Conservation (phyloP, 2,113 vertebrate genomes). For the Steatornis caripensis region DNA sequence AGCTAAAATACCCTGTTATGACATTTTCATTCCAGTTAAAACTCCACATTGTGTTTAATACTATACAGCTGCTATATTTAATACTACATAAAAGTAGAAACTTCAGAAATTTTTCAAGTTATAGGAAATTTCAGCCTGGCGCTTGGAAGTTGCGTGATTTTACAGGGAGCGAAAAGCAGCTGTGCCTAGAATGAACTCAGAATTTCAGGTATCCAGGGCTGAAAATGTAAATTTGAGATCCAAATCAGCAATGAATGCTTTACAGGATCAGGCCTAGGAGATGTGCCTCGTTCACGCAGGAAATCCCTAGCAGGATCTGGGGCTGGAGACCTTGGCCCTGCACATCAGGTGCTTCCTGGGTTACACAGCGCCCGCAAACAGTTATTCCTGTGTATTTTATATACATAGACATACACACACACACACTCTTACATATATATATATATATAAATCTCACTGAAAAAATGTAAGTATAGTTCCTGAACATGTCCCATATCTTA, state of each 20-base stretch:
- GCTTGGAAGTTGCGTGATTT: background rate
- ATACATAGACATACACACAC: slow-evolving; percentile 22
- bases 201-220: background rate
- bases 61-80: background rate
- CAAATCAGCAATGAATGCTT: background rate
- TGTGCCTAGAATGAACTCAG: background rate
- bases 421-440: background rate
- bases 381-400: slow-evolving; percentile 7
- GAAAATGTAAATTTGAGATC: background rate
- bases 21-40: background rate
- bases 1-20: background rate
- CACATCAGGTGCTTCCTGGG: background rate
- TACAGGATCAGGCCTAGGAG: background rate
- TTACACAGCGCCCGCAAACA: background rate
- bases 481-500: background rate
- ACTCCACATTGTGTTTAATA: background rate
- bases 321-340: background rate
- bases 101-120: background rate
- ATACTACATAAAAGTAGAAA: background rate
- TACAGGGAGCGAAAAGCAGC: background rate
- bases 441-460: slow-evolving; percentile 34
- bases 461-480: slow-evolving; percentile 35
- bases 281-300: background rate
- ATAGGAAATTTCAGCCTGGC: background rate
- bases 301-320: background rate